These are phyloP conservation scores for Lepidocyrtoides sp. DNA, from an alignment of 2,888 invertebrate genomes.

Conservation along the genomic window DNA sequence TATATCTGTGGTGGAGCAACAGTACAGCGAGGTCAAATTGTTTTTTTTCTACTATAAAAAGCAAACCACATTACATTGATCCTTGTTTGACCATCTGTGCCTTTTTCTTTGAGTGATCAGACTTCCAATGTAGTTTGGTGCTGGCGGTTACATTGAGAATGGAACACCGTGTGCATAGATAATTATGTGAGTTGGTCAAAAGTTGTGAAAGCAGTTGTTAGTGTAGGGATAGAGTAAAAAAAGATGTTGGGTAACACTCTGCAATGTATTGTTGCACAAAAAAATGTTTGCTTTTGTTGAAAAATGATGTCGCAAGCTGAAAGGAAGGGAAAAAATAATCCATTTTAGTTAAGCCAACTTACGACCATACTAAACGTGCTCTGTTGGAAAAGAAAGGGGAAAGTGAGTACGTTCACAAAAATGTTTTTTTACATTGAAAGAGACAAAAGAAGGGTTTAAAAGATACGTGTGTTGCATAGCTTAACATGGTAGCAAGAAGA, in stretches of 20 bases:
- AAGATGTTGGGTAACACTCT: background rate
- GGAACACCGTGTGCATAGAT: background rate
- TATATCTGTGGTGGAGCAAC: no score
- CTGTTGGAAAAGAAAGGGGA: background rate
- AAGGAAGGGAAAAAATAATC: background rate
- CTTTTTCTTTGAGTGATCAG: background rate
- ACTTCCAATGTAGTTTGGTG: background rate
- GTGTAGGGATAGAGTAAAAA: background rate
- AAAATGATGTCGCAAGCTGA: background rate
- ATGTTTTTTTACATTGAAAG: no score
- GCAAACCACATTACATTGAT: background rate
- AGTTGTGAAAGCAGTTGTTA: no score
- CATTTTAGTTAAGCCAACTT: background rate
- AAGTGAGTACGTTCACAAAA: no score
- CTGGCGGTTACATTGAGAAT: background rate
- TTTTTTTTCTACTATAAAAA: background rate
- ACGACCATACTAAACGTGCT: background rate
- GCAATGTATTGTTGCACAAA: background rate
- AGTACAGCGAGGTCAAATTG: no score
- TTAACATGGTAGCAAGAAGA: background rate
- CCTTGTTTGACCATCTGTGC: conserved; percentile 41
- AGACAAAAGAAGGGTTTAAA: background rate
- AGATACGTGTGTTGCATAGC: background rate
- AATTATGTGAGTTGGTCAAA: background rate
- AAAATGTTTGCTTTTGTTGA: background rate